Percentiles rank a stretch among this genome's conserved stretches.
phyloP scores from a whole-genome alignment of 2,797 vertebrate species.

The Phrynocephalus vlangalii region DNA sequence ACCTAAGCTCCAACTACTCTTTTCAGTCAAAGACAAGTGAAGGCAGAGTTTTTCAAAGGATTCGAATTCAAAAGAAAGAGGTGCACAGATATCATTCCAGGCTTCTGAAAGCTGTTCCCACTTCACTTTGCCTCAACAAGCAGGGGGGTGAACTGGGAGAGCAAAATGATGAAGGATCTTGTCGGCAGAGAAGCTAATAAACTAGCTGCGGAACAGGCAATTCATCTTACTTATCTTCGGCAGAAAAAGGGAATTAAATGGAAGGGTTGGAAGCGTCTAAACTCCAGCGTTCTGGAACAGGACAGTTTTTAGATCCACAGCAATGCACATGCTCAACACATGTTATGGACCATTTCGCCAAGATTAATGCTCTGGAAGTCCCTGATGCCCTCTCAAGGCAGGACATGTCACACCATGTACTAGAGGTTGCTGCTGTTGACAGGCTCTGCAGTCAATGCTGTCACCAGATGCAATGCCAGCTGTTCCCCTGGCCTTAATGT shows the following conservation, averaged over 20 bases:
- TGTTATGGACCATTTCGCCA: background rate
- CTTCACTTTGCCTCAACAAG: slow-evolving; percentile 41
- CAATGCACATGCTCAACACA: background rate
- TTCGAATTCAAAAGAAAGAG: background rate
- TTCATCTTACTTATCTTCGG: background rate
- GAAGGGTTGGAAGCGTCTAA: background rate
- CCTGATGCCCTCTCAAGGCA: background rate
- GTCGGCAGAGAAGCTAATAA: slow-evolving; percentile 11
- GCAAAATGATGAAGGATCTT: slow-evolving; percentile 6
- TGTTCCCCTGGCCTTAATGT: background rate
- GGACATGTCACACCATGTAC: background rate
- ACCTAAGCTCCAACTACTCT: background rate
- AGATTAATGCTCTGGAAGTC: background rate
- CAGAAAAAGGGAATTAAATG: background rate
- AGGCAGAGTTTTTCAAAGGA: background rate
- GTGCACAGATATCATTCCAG: background rate
- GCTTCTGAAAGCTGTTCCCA: background rate
- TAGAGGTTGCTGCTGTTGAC: background rate
- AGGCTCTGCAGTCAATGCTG: background rate
- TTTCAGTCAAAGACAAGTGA: background rate
- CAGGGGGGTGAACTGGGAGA: slow-evolving; percentile 38
- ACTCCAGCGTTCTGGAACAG: slow-evolving; percentile 1
- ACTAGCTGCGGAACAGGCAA: slow-evolving; percentile 12
- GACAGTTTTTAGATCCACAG: background rate
- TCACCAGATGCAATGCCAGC: background rate